phyloP scores from a whole-genome alignment of 2,797 vertebrate species.

The Trematomus bernacchii region DNA sequence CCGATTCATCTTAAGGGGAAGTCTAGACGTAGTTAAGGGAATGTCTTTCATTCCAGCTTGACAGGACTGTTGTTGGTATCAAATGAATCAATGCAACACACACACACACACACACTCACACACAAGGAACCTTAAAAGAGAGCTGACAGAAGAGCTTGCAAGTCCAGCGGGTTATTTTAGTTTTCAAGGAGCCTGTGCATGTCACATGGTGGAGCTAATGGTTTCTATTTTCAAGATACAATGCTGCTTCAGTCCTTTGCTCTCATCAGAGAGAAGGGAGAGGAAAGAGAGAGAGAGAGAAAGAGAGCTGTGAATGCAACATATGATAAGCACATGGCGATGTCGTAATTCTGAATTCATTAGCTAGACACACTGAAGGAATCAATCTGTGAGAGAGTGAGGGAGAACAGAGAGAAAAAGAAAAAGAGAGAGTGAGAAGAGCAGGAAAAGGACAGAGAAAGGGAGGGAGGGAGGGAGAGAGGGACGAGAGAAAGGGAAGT shows the following conservation, averaged over 20 bases:
- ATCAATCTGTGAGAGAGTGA: slow-evolving; percentile 71
- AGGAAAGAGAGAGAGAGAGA: slow-evolving; percentile 33
- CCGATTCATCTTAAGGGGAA: slow-evolving; percentile 17
- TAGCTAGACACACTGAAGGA: slow-evolving; percentile 82
- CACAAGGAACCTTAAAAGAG: slow-evolving; percentile 35
- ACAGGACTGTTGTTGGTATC: slow-evolving; percentile 28
- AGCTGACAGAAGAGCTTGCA: slow-evolving; percentile 50
- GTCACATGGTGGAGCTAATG: slow-evolving; percentile 83
- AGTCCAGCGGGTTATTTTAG: slow-evolving; percentile 78
- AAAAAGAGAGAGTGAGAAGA: slow-evolving; percentile 59
- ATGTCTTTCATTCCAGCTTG: slow-evolving; percentile 22
- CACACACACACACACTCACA: neutral
- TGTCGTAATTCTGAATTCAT: slow-evolving; percentile 84
- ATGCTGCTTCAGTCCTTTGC: slow-evolving; percentile 82
- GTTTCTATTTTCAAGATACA: slow-evolving; percentile 84
- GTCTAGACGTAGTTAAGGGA: slow-evolving; percentile 24
- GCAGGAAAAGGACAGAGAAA: slow-evolving; percentile 62
- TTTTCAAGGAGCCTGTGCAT: slow-evolving; percentile 60
- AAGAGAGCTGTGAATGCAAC: slow-evolving; percentile 61
- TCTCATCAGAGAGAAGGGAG: slow-evolving; percentile 47
- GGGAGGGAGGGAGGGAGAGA: slow-evolving; percentile 50
- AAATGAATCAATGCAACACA: slow-evolving; percentile 36
- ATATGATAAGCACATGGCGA: slow-evolving; percentile 88
- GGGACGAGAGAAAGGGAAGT: slow-evolving; percentile 79
- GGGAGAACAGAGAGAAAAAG: slow-evolving; percentile 51